Base-by-base conservation (phyloP, 2,888 invertebrate species). In the Latheticus oryzae region DNA sequence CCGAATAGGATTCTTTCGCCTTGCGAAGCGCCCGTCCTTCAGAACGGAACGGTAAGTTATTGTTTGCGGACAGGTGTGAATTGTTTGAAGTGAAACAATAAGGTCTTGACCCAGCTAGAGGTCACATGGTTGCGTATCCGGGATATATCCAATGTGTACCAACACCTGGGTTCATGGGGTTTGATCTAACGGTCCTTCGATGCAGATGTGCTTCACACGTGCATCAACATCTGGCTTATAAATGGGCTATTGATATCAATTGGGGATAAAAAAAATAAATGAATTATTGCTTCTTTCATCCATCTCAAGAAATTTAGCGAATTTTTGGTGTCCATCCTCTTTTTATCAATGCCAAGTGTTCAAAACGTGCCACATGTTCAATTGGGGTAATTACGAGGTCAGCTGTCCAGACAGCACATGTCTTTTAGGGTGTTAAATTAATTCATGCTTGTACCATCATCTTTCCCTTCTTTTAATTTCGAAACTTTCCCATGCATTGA, bases 1-100 rank as follows among this genome's bases (percentile, higher is more conserved):
- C 87, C 90, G 64, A 92, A 93, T 82, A 89, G 90, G 70, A 88
- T 89, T 78, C 83, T 90, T 63, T 73, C 82, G 63, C 79, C 85
- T 72, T 79, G 81, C 61, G 79, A 79, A 67, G 78, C 78, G 13
- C 72, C 79, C 8, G 71, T 77, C 21, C 68, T 78, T 32, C 77
- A 75, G 61, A 76, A 73, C 62, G 65, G 75, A 53, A 76, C 77
- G 77, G 79, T 79, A 71, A 73, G 78, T 73, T 38, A 61, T 64
- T 61, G 62, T 62, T 40, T 40, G 48, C 17, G 5, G 42, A 54
- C 65, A 65, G 63, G 65, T 65, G 63, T 59, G 62, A 65, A 58
- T 63, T 62, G 60, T 64, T 55, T 59, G 62, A 61, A 61, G 35
- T 50, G 54, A 42, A 54, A 60, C 62, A 64, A 54, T 60, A 30